These are phyloP conservation scores for Holothuria leucospilota DNA, from an alignment of 53 echinoderm and acorn worm genomes.

Conservation along the genomic window DNA sequence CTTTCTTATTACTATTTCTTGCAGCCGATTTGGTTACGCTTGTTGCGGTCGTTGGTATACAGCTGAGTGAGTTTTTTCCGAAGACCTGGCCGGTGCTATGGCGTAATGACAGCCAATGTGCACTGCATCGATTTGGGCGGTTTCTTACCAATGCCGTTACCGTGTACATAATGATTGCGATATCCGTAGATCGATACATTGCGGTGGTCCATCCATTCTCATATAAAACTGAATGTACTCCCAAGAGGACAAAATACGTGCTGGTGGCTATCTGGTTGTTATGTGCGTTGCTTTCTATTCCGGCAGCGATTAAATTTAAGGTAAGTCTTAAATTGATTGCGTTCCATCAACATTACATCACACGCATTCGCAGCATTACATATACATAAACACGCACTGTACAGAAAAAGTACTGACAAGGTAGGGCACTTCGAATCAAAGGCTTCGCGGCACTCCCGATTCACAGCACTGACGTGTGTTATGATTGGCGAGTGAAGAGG, in stretches of 20 bases:
- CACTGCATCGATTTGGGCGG: slow-evolving; percentile 15
- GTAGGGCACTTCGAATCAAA: no score
- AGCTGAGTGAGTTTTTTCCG: slow-evolving; percentile 22
- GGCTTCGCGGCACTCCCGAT: no score
- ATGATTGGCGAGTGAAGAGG: no score
- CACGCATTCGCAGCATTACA: no score
- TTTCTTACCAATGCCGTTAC: slow-evolving; percentile 21
- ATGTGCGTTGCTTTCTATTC: slow-evolving; percentile 59
- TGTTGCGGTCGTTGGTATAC: neutral
- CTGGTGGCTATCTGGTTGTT: slow-evolving; percentile 61
- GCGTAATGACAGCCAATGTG: slow-evolving; percentile 15
- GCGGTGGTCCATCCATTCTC: slow-evolving; percentile 51
- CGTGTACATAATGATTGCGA: slow-evolving; percentile 35
- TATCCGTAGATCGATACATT: slow-evolving; percentile 29
- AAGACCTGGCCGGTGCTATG: slow-evolving; percentile 21
- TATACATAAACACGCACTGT: no score
- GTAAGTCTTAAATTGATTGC: slow-evolving; percentile 50
- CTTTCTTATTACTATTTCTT: no score
- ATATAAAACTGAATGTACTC: slow-evolving; percentile 64
- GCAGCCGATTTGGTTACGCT: neutral
- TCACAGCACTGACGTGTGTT: no score
- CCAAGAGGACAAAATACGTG: slow-evolving; percentile 55
- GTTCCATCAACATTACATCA: no score
- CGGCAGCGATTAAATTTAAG: slow-evolving; percentile 65
- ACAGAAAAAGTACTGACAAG: no score